Evolutionary conservation across 2,888 invertebrate species (phyloP), one percentile per base, ranked within the genome.

Genomic region (Hirtodrosophila trivittata): DNA sequence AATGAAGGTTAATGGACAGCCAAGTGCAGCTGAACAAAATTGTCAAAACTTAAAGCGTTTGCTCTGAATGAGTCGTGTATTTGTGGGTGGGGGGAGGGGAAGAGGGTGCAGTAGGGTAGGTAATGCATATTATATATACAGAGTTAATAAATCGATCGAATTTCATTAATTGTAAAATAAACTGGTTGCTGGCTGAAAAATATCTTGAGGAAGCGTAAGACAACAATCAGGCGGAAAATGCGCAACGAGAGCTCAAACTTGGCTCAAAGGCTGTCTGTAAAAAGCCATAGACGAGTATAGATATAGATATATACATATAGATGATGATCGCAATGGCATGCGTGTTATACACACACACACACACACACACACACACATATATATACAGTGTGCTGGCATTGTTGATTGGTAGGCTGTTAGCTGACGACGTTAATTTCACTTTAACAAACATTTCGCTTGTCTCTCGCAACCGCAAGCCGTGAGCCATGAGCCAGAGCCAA

Each of bases 91-190:
- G 10, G 7, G 9, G 2, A 8, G n/a, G 32, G 10, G 26, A n/a
- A 12, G 49, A 37, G 26, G 30, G 38, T 50, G 32, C 14, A 21
- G 49, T 47, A 35, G 32, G 33, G 35, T 47, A 35, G 42, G 46
- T 50, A 64, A 62, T 62, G 66, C 54, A 66, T 52, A 71, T 33
- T 42, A 54, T 8, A 26, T 42, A 42, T 57, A 56, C 52, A 74
- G 51, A 83, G 88, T 87, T 87, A 88, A 87, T 87, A 88, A 87
- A 87, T 84, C 78, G 81, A 88, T 87, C 75, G 87, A 84, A 80
- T 87, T 87, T 88, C 87, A 87, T 87, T 81, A 87, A 87, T 88
- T 87, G 87, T 81, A 86, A 86, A 77, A 67, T 64, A 85, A 81
- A 85, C 74, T 76, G 59, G 76, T 70, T 67, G 71, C 54, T 55